A percentile compares a stretch with the other conserved stretches of the same genome.
These are phyloP conservation scores for Agriotes lineatus DNA, from an alignment of 2,888 invertebrate species.

Conservation along the genomic window DNA sequence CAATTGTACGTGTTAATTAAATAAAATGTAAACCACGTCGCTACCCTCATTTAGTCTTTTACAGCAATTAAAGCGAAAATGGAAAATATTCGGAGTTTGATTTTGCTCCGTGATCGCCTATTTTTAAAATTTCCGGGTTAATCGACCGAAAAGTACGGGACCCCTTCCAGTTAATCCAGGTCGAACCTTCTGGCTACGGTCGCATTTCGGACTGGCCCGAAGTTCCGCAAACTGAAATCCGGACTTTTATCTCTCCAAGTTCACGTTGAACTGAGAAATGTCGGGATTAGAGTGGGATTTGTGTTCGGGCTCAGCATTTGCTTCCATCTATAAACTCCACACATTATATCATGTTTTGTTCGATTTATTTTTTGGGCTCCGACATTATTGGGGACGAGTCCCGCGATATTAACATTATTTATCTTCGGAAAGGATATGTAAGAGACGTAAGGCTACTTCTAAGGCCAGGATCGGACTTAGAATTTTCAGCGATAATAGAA, in stretches of 20 bases:
- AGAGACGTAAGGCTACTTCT: too few relatives aligned
- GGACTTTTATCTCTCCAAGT: conserved; percentile 53
- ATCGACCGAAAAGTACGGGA: conserved; percentile 27
- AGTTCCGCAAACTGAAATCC: conserved; percentile 47
- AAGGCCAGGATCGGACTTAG: too few relatives aligned
- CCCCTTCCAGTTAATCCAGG: conserved; percentile 46
- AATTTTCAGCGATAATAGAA: too few relatives aligned
- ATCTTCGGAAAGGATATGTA: neutral
- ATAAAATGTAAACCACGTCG: too few relatives aligned
- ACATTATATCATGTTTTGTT: conserved; percentile 48
- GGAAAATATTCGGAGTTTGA: too few relatives aligned
- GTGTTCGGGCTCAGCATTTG: conserved; percentile 51
- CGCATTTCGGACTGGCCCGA: conserved; percentile 37
- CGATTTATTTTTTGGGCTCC: conserved; percentile 43
- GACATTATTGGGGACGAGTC: conserved; percentile 21
- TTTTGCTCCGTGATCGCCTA: too few relatives aligned
- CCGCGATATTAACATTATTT: conserved; percentile 27
- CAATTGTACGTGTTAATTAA: too few relatives aligned
- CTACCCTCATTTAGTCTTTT: too few relatives aligned
- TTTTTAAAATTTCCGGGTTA: conserved; percentile 4
- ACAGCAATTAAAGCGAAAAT: too few relatives aligned
- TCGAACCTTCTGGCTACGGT: conserved; percentile 43
- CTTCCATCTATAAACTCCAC: conserved; percentile 46
- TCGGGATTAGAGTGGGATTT: conserved; percentile 53
- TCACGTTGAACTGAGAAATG: conserved; percentile 55